These are phyloP conservation scores for Mylabris phalerata DNA, from an alignment of 1,140 invertebrate species.

Conservation along the genomic window DNA sequence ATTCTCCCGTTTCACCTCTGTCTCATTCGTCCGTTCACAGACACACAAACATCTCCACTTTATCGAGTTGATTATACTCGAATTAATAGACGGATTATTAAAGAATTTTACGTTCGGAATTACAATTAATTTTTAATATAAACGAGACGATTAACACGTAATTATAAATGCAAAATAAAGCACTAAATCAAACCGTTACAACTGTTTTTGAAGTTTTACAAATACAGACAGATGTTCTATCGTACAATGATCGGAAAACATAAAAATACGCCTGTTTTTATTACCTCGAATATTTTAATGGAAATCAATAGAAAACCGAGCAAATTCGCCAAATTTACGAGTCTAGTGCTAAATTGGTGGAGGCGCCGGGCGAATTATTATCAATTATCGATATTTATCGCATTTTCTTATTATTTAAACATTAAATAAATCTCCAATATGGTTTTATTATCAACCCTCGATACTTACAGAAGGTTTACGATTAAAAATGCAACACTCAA, in stretches of 20 bases:
- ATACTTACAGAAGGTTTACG: no score
- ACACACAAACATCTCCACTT: neutral
- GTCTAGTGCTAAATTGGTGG: no score
- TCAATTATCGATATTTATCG: no score
- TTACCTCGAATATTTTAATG: neutral
- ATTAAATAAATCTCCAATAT: no score
- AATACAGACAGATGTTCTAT: conserved; percentile 6
- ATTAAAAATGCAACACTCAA: no score
- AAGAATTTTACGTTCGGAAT: neutral
- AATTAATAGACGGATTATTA: neutral
- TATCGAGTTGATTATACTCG: neutral
- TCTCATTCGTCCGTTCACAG: neutral
- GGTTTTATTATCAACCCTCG: no score
- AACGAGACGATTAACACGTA: neutral
- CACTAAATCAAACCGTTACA: conserved; percentile 8
- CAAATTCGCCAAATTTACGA: no score
- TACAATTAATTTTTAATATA: no score
- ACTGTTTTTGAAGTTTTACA: conserved; percentile 1
- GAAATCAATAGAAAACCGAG: neutral
- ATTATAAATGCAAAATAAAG: conserved; percentile 14
- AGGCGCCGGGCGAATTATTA: no score
- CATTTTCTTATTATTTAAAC: no score
- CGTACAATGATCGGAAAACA: no score
- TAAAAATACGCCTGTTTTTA: neutral
- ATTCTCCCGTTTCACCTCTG: no score